These are phyloP conservation scores for Gulo gulo DNA, from an alignment of 2,113 vertebrate genomes.

Conservation along the genomic window DNA sequence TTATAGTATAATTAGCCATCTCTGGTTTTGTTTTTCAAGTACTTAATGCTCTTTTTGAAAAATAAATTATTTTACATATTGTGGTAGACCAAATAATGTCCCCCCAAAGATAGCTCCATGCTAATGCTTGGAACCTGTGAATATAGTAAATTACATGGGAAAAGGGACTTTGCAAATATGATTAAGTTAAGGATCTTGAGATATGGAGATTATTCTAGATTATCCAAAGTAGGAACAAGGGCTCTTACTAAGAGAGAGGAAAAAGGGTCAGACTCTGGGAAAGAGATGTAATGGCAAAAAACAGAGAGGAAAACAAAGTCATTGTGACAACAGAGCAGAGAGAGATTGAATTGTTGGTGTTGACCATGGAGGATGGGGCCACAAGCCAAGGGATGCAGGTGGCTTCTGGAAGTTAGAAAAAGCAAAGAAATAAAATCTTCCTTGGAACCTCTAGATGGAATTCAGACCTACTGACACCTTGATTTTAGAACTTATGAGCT, in stretches of 20 bases:
- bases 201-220: background rate
- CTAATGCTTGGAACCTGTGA: background rate
- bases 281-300: background rate
- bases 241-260: background rate
- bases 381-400: background rate
- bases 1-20: background rate
- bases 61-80: background rate
- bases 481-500: background rate
- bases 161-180: background rate
- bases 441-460: background rate
- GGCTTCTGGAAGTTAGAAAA: background rate
- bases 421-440: background rate
- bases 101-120: background rate
- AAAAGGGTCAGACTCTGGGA: background rate
- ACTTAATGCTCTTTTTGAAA: background rate
- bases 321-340: background rate
- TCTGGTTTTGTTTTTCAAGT: background rate
- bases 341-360: background rate
- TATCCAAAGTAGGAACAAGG: background rate
- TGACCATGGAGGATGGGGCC: background rate
- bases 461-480: background rate
- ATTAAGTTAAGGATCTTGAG: background rate
- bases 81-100: background rate
- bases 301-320: background rate
- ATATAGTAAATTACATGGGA: background rate